Evolutionary conservation across 1,140 invertebrate species (phyloP).

Genomic region (Sitodiplosis mosellana): DNA sequence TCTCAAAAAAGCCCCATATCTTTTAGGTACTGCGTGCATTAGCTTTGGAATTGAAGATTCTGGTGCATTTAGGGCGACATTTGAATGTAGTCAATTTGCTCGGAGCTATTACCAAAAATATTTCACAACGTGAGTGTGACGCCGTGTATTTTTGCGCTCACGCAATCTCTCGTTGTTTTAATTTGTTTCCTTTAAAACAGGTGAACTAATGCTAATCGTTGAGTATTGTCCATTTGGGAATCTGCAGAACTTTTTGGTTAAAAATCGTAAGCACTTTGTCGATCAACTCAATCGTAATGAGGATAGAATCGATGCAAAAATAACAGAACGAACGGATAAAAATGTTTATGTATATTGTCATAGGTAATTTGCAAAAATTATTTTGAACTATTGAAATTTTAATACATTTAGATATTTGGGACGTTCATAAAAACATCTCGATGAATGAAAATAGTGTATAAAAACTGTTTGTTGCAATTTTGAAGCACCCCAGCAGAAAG

Average conservation of each 20-base stretch:
- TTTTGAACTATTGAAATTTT: too few relatives aligned
- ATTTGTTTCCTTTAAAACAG: slow-evolving; percentile 24
- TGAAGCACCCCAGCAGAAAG: too few relatives aligned
- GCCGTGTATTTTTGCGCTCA: background rate
- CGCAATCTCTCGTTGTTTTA: background rate
- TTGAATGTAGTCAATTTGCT: slow-evolving; percentile 88
- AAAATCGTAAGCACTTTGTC: slow-evolving; percentile 56
- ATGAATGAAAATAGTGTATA: too few relatives aligned
- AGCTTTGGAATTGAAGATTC: slow-evolving; percentile 82
- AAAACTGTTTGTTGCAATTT: too few relatives aligned
- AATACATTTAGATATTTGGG: too few relatives aligned
- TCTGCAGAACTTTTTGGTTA: slow-evolving; percentile 65
- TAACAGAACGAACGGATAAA: slow-evolving; percentile 20
- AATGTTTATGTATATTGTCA: too few relatives aligned
- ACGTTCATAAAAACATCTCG: too few relatives aligned
- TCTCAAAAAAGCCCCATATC: background rate
- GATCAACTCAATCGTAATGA: slow-evolving; percentile 54
- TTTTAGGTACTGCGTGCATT: slow-evolving; percentile 54
- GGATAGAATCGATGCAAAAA: slow-evolving; percentile 42
- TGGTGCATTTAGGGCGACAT: slow-evolving; percentile 86
- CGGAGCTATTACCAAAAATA: slow-evolving; percentile 81
- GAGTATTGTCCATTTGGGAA: slow-evolving; percentile 85
- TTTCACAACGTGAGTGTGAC: slow-evolving; percentile 63
- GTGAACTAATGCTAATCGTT: slow-evolving; percentile 75
- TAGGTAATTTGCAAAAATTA: too few relatives aligned